Conservation (phyloP, 1,140 invertebrate genomes). For the roundworm (Caenorhabditis elegans) region DNA sequence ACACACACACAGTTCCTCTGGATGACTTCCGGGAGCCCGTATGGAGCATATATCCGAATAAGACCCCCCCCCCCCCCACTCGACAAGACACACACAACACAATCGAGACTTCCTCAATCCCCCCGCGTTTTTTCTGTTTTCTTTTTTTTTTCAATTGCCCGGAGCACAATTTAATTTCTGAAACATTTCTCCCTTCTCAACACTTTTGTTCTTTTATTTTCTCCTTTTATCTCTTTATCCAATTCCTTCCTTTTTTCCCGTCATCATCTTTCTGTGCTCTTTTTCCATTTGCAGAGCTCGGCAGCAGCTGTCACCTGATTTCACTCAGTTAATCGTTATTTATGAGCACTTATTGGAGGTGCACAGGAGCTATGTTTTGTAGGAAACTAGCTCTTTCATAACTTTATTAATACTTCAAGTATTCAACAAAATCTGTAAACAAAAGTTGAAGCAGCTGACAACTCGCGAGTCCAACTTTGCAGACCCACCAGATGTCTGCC, state of each 20-base stretch:
- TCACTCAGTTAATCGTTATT: not conserved
- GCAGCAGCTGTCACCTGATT: not conserved
- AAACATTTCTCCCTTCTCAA: not conserved
- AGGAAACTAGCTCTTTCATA: too few relatives aligned
- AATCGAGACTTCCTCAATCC: not conserved
- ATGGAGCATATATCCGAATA: too few relatives aligned
- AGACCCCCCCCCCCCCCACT: too few relatives aligned
- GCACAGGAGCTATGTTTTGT: too few relatives aligned
- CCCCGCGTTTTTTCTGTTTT: not conserved
- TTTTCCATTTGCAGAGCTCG: not conserved
- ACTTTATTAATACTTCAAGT: too few relatives aligned
- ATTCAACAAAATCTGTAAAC: too few relatives aligned
- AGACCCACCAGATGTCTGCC: too few relatives aligned
- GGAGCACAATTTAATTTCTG: constrained; percentile 2
- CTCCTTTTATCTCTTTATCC: not conserved
- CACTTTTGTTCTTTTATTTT: not conserved
- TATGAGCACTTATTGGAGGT: too few relatives aligned
- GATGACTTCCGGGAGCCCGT: constrained; percentile 7
- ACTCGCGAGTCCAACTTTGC: too few relatives aligned
- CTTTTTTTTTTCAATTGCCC: constrained; percentile 3
- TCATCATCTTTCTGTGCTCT: not conserved
- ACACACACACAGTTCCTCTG: constrained; percentile 4
- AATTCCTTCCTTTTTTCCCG: not conserved
- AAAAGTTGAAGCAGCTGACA: too few relatives aligned
- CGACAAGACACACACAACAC: not conserved